Base-by-base conservation (phyloP, 1,140 invertebrate species). In the Chelonus insularis region DNA sequence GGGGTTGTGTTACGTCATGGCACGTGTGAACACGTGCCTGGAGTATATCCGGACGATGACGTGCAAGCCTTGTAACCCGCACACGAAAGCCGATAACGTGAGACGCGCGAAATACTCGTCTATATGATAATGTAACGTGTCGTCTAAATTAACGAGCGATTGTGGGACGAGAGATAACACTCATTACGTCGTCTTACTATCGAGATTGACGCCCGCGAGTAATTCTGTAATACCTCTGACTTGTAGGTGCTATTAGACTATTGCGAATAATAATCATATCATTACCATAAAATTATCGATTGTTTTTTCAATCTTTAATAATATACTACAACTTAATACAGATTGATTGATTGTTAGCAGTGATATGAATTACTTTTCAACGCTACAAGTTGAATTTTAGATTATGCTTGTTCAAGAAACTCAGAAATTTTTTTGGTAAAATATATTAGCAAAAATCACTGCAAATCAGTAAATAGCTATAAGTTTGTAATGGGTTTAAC, bases 121-220 rank as follows among this genome's bases (percentile, higher is more conserved):
- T 75, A 75, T 75, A 74, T 75, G 73, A 73, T 75, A 75, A 75
- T 74, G 70, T 52, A 52, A 71, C 68, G 69, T 65, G 25, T 18
- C 65, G 69, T 68, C 66, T 66, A 72, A 75, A 75, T 73, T 75
- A 75, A 75, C 72, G 69, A 60, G 65, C 60, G 47, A 64, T 64
- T 60, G 55, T 57, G 37, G 50, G 41, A 47, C 39, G 25, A 32
- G 37, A 47, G 51, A 61, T 55, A 61, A 55, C 23, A 32, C 50
- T 61, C 51, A 61, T 61, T 61, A 61, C 20, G 39, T 23, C 21
- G 51, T 61, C 50, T 55, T 54, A 54, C 36, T 20, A 37, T 41
- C 18, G 1, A n/a, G 23, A 48, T 48, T 48, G 45, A 48, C 21
- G 45, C n/a, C 45, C 6, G 18, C 18, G 8, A 48, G 45, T n/a